Evolutionary conservation across 2,888 invertebrate genomes (phyloP).

Genomic region (Xylota segnis): DNA sequence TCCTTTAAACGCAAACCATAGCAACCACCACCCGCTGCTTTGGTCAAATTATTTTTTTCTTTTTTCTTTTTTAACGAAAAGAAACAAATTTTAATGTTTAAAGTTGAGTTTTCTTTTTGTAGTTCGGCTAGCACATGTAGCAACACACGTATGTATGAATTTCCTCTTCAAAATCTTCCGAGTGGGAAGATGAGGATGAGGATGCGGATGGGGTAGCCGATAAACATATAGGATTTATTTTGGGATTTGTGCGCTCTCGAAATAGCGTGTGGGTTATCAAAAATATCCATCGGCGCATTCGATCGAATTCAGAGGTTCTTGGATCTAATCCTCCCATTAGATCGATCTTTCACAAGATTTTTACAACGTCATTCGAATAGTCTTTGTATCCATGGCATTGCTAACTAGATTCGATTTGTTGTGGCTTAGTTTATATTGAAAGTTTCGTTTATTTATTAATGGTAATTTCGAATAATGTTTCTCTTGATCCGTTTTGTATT

Average conservation of each 20-base stretch:
- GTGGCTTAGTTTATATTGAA: constrained; percentile 51
- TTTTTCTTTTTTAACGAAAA: constrained; percentile 16
- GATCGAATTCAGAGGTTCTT: constrained; percentile 29
- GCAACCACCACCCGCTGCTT: constrained; percentile 28
- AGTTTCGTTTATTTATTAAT: constrained; percentile 63
- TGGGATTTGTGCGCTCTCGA: constrained; percentile 55
- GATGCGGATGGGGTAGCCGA: constrained; percentile 48
- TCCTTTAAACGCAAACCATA: constrained; percentile 11
- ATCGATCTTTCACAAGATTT: constrained; percentile 22
- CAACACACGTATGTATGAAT: constrained; percentile 36
- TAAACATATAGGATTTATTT: constrained; percentile 67
- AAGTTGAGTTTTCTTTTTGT: constrained; percentile 26
- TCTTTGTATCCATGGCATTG: constrained; percentile 21
- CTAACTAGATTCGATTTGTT: constrained; percentile 49
- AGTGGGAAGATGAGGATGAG: constrained; percentile 6
- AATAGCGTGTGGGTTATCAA: constrained; percentile 73
- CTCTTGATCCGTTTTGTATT: constrained; percentile 20
- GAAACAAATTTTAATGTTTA: constrained; percentile 24
- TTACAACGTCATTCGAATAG: constrained; percentile 10
- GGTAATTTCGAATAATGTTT: constrained; percentile 58
- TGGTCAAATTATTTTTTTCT: too few relatives aligned
- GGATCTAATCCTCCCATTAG: constrained; percentile 8
- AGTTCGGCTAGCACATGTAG: constrained; percentile 37
- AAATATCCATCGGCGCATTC: constrained; percentile 63
- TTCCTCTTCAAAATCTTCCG: constrained; percentile 12